Evolutionary conservation across 2,888 invertebrate genomes (phyloP), one percentile per base, ranked within the genome.

Genomic region (Norana najaformis): DNA sequence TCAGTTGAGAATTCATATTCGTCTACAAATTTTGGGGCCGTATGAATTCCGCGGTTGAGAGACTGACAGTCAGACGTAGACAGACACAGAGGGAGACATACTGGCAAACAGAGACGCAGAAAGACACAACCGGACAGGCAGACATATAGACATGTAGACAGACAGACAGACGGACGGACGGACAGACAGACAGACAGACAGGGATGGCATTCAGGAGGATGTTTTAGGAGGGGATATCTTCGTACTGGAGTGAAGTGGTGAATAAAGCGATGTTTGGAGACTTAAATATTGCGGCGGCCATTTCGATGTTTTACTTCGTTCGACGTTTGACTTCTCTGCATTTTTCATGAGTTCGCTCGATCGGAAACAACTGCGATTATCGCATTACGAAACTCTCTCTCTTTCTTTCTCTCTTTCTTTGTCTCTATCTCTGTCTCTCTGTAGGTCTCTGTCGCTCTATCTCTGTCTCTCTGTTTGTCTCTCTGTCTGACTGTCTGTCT

Each of bases 231-330:
- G 23, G 23, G 47, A 5, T 20, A 23, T 47, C 47, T 6, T 47
- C 23, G 47, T 47, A 69, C 13, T 69, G 69, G n/a, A 69, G 69
- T 69, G 8, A n/a, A 69, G 1, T 69, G 69, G 30, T 69, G 69
- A 69, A 69, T 69, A n/a, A n/a, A n/a, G 69, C 69, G n/a, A 69
- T 69, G 69, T 69, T 69, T 69, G 30, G 69, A 69, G 69, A 69
- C 69, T 69, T 69, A 39, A 8, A 8, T 69, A 69, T 69, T 69
- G 69, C n/a, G 30, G 69, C 69, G 69, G 8, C 13, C 69, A 11
- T 69, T 69, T n/a, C n/a, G 30, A 30, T 0, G 69, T n/a, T 11
- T 47, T 1, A 47, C 3, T 1, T 69, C 69, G 69, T 69, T 69
- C 69, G n/a, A 69, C 69, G 69, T n/a, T 69, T 69, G 8, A 69